Evolutionary conservation across 2,797 vertebrate genomes (phyloP), one percentile per base, ranked within the genome.

Genomic region (Paramormyrops hopkinsi): DNA sequence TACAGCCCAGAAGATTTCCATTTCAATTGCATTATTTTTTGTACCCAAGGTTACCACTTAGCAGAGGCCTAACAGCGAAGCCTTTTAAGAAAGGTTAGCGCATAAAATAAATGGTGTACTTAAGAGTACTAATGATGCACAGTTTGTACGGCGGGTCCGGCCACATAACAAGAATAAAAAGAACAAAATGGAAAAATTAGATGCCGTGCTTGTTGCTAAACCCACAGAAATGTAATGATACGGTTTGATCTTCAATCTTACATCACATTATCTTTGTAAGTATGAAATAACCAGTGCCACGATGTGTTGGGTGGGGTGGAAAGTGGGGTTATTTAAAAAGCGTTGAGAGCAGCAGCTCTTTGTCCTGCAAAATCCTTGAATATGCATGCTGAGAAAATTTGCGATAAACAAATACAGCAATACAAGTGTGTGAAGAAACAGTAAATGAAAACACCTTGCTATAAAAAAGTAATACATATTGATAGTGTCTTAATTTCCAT

Each of bases 151-250:
- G 37, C 37, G 17, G 17, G 73, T 79, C 17, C 0, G 0, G 37
- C 12, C 17, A n/a, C 37, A n/a, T 46, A 41, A n/a, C 73, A 46
- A 41, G 37, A 79, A 79, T 6, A n/a, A 79, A 79, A 79, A 44
- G 73, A 44, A 90, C 50, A 89, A 88, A 92, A 73, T 83, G 37
- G 37, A 46, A n/a, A 19, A 7, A 46, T 79, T 79, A 46, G 41
- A 46, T 79, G 73, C 73, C 4, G 17, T n/a, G 73, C 37, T n/a
- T 41, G 73, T 46, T 41, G 37, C 41, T 79, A 44, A 79, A 41
- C 73, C 73, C 25, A 14, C 41, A 88, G 48, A 59, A 73, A 33
- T 4, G 2, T 48, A 88, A 88, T 48, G 4, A 51, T 29, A 12
- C 6, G 51, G 73, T 54, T 88, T 51, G n/a, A 54, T 82, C 73